Evolutionary conservation across 2,888 invertebrate species (phyloP).

Genomic region (Polyommatus iphigenia): DNA sequence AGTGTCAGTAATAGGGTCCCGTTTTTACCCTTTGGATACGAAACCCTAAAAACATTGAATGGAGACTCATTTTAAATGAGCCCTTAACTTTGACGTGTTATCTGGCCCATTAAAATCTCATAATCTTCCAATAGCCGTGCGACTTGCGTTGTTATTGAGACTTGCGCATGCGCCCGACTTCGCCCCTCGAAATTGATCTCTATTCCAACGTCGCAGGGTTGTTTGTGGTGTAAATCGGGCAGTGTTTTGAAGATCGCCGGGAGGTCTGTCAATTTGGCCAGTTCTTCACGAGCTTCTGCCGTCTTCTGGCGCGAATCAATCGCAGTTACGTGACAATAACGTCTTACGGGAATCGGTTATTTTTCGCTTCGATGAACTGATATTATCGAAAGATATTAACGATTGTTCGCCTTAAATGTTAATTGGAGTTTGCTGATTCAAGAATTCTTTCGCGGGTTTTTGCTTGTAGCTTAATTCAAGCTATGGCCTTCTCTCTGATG

Average conservation of each 20-base stretch:
- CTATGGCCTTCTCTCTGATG: slow-evolving; percentile 66
- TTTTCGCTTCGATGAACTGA: neutral
- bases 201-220: neutral
- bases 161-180: slow-evolving; percentile 10
- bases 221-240: neutral
- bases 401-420: neutral
- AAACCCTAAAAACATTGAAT: neutral
- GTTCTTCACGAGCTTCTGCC: slow-evolving; percentile 21
- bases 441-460: neutral
- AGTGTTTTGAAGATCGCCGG: slow-evolving; percentile 29
- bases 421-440: neutral
- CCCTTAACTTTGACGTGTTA: slow-evolving; percentile 10
- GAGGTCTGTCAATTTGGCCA: slow-evolving; percentile 31
- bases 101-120: neutral
- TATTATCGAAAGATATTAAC: neutral
- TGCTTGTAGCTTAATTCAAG: slow-evolving; percentile 3
- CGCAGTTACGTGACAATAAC: neutral
- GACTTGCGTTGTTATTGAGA: neutral
- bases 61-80: neutral
- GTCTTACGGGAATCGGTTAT: neutral
- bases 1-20: no score
- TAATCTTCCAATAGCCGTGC: neutral
- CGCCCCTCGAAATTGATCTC: neutral
- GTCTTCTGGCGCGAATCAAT: neutral
- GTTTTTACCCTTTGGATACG: no score